A percentile compares a stretch with the other conserved stretches of the same genome.
Conservation (phyloP, 2,113 vertebrate species). For the Ploceus nigricollis region DNA sequence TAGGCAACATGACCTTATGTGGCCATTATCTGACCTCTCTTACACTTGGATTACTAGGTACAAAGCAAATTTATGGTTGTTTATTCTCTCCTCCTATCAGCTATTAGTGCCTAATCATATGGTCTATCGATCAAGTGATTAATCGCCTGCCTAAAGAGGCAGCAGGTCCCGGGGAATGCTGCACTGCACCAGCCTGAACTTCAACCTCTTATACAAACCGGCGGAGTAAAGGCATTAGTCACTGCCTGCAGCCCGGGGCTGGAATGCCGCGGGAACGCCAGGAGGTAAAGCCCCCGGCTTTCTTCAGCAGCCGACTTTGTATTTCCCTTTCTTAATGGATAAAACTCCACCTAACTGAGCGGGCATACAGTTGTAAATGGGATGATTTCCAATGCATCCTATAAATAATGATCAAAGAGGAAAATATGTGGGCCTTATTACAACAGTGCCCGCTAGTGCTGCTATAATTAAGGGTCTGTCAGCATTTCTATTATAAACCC, state of each 20-base stretch:
- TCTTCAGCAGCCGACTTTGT: constrained; percentile 50
- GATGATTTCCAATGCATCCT: constrained; percentile 65
- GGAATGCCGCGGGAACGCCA: constrained; percentile 54
- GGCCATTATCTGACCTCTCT: constrained; percentile 80
- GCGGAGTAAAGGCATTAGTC: constrained; percentile 74
- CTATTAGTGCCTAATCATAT: constrained; percentile 89
- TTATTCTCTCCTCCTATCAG: constrained; percentile 82
- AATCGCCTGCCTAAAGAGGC: constrained; percentile 82
- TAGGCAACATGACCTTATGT: constrained; percentile 77
- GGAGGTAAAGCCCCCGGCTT: constrained; percentile 72
- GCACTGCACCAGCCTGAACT: constrained; percentile 75
- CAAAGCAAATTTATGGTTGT: constrained; percentile 82
- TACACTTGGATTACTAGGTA: constrained; percentile 80
- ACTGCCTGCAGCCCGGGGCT: constrained; percentile 59
- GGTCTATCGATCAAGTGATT: constrained; percentile 89
- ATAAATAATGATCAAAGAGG: constrained; percentile 72
- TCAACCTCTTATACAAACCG: constrained; percentile 78
- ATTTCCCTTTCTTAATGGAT: constrained; percentile 65
- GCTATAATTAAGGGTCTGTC: constrained; percentile 72
- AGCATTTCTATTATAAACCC: constrained; percentile 71
- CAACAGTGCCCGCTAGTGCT: constrained; percentile 66
- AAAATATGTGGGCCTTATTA: constrained; percentile 69
- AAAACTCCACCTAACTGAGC: constrained; percentile 63
- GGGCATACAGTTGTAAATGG: constrained; percentile 62
- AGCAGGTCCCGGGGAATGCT: constrained; percentile 78